Percentiles rank a stretch among this genome's conserved stretches.
phyloP scores from a whole-genome alignment of 2,888 invertebrate species.

The Noctua janthe region DNA sequence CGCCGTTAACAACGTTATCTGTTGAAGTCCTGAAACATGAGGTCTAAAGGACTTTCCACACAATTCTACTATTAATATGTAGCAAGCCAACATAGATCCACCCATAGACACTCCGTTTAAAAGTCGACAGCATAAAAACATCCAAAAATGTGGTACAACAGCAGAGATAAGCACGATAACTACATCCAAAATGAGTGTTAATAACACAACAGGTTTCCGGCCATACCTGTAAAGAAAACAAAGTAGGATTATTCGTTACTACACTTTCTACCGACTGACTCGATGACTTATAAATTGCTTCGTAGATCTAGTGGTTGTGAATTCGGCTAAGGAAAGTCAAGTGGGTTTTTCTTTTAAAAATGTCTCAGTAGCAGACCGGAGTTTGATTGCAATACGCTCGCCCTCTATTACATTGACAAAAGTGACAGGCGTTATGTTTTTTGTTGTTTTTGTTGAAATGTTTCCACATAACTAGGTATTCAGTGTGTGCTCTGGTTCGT shows the following conservation, averaged over 20 bases:
- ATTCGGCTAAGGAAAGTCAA: background rate
- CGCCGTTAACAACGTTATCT: conserved; percentile 89
- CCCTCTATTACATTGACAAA: background rate
- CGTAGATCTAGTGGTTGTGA: background rate
- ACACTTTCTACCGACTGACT: background rate
- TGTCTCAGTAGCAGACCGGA: too few species aligned
- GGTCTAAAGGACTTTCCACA: conserved; percentile 90
- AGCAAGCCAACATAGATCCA: conserved; percentile 92
- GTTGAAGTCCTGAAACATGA: conserved; percentile 89
- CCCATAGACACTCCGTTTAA: conserved; percentile 91
- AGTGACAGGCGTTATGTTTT: background rate
- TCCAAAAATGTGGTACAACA: conserved; percentile 90
- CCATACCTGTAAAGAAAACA: conserved; percentile 33
- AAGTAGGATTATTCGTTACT: background rate
- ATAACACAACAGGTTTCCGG: conserved; percentile 46
- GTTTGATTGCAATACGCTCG: background rate
- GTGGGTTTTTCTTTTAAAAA: background rate
- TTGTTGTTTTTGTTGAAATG: background rate
- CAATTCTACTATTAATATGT: conserved; percentile 91
- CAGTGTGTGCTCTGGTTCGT: background rate
- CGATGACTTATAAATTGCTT: background rate
- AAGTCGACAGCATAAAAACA: conserved; percentile 91
- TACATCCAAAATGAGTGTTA: conserved; percentile 89
- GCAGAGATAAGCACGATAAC: conserved; percentile 89
- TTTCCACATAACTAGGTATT: background rate